phyloP scores from a whole-genome alignment of 2,113 vertebrate species.

The Oncorhynchus tshawytscha region DNA sequence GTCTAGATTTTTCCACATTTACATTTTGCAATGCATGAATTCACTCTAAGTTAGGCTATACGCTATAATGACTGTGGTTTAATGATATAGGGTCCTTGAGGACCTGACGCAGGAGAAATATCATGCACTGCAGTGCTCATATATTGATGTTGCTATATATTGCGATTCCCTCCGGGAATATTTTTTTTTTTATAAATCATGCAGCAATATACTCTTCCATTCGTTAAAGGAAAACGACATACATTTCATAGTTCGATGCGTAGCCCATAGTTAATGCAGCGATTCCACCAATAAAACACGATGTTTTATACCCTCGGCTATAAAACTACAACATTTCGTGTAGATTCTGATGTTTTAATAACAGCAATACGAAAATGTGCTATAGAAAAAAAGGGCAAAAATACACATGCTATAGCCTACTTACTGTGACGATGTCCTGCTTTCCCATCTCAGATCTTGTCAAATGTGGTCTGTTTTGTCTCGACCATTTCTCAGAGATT shows the following conservation, averaged over 20 bases:
- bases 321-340: no score
- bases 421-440: conserved; percentile 76
- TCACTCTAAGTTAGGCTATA: background rate
- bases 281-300: no score
- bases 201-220: no score
- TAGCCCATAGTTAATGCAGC: no score
- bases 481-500: conserved; percentile 95
- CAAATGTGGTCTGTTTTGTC: conserved; percentile 82
- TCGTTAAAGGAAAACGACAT: no score
- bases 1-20: background rate
- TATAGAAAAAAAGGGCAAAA: conserved; percentile 19
- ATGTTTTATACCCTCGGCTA: no score
- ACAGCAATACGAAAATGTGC: background rate
- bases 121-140: background rate
- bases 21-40: no score
- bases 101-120: conserved; percentile 1
- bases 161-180: background rate
- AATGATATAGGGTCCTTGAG: background rate
- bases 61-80: background rate
- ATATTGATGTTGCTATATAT: background rate
- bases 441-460: conserved; percentile 73
- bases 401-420: conserved; percentile 66
- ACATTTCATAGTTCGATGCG: no score
- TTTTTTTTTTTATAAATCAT: no score
- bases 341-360: no score